phyloP scores from a whole-genome alignment of 1,140 invertebrate genomes.

The Trinorchestia longiramus region DNA sequence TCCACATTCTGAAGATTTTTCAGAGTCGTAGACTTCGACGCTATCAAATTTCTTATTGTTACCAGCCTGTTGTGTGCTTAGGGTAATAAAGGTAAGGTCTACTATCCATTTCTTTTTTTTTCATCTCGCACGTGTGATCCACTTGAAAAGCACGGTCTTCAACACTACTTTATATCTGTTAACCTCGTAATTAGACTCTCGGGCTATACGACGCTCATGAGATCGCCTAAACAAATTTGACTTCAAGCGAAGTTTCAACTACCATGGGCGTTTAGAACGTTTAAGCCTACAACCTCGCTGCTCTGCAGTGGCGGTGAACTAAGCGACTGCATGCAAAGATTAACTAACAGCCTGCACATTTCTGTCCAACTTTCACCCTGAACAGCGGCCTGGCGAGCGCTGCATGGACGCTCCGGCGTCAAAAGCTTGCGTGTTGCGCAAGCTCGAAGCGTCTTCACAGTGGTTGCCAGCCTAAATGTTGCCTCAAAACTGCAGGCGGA shows the following conservation, averaged over 20 bases:
- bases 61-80: no score
- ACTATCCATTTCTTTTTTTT: no score
- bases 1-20: no score
- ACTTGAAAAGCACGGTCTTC: neutral
- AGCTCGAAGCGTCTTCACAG: neutral
- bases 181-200: neutral
- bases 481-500: neutral
- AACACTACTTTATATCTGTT: neutral
- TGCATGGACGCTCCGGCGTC: neutral
- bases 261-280: no score
- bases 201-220: neutral
- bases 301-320: neutral
- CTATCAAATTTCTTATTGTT: no score
- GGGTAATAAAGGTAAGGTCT: no score
- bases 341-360: neutral
- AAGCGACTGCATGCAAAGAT: neutral
- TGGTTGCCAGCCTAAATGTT: neutral
- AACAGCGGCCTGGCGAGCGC: no score
- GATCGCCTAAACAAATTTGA: neutral
- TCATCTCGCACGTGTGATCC: neutral
- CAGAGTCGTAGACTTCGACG: no score
- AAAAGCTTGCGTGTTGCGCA: neutral
- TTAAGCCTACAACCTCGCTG: neutral
- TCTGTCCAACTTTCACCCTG: neutral
- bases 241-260: no score